A percentile compares a stretch with the other conserved stretches of the same genome.
phyloP scores from a whole-genome alignment of 2,888 invertebrate species.

The Gisinianus flammeolus region DNA sequence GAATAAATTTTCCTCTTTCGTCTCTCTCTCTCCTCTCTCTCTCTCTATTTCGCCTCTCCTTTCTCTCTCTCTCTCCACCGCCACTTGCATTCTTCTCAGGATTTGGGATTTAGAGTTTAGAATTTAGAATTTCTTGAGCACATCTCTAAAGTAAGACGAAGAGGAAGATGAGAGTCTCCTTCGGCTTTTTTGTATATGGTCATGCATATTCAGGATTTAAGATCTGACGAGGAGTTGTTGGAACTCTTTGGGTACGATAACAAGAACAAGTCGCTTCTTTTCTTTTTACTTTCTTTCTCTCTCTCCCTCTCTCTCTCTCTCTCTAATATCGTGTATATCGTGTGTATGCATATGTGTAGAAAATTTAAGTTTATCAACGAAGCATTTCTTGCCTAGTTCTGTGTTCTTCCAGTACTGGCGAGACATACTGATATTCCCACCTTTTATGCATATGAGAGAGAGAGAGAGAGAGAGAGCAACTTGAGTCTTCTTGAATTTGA shows the following conservation, averaged over 20 bases:
- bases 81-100: slow-evolving; percentile 30
- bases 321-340: no score
- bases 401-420: no score
- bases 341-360: no score
- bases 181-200: neutral
- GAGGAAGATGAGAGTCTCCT: neutral
- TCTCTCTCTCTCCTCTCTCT: neutral
- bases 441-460: no score
- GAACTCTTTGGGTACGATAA: neutral
- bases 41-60: slow-evolving; percentile 11
- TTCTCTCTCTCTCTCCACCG: neutral
- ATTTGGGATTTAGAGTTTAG: slow-evolving; percentile 19
- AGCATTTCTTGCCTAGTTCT: no score
- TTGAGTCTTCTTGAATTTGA: no score
- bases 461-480: no score
- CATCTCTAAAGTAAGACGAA: neutral
- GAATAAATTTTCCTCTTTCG: slow-evolving; percentile 39
- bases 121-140: neutral
- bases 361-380: no score
- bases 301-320: no score
- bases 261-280: neutral
- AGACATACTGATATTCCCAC: no score
- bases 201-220: neutral
- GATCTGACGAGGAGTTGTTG: neutral
- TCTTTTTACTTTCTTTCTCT: no score